A percentile compares a stretch with the other conserved stretches of the same genome.
These are phyloP conservation scores for Plemyria rubiginata DNA, from an alignment of 2,888 invertebrate species.

Conservation along the genomic window DNA sequence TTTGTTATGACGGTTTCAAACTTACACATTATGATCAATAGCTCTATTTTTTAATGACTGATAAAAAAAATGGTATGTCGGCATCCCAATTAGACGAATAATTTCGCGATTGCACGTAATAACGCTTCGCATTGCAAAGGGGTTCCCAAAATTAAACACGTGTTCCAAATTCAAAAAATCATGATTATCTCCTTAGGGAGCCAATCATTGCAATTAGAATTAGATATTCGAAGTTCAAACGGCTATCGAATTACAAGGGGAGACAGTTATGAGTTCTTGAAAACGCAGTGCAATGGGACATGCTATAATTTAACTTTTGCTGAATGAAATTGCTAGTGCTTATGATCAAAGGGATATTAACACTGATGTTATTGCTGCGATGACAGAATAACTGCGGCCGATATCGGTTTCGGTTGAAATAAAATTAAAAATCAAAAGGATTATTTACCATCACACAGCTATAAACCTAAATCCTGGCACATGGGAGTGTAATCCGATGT, in stretches of 20 bases:
- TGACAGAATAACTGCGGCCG: constrained; percentile 38
- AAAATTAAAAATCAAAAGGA: constrained; percentile 51
- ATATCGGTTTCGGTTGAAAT: constrained; percentile 41
- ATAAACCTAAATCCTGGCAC: constrained; percentile 61
- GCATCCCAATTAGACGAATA: constrained; percentile 36
- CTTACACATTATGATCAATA: too few relatives aligned
- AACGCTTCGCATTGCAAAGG: constrained; percentile 73
- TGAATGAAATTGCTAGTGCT: constrained; percentile 38
- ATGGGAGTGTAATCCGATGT: constrained; percentile 60
- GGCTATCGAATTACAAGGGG: constrained; percentile 77
- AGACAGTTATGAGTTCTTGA: constrained; percentile 60
- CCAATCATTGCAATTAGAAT: constrained; percentile 83
- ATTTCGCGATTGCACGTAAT: constrained; percentile 48
- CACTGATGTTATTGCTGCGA: constrained; percentile 32
- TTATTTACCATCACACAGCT: constrained; percentile 53
- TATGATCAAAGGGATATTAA: constrained; percentile 39
- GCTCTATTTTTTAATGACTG: too few relatives aligned
- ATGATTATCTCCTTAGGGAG: constrained; percentile 82
- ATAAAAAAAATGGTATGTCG: neutral
- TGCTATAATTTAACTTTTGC: constrained; percentile 31
- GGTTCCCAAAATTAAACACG: constrained; percentile 79
- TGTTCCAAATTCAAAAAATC: constrained; percentile 80
- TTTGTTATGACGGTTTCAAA: too few relatives aligned
- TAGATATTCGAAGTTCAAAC: constrained; percentile 80
- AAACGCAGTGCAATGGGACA: constrained; percentile 26